Evolutionary conservation across 2,113 vertebrate species (phyloP), one percentile per base, ranked within the genome.

Genomic region (Glareola pratincola): DNA sequence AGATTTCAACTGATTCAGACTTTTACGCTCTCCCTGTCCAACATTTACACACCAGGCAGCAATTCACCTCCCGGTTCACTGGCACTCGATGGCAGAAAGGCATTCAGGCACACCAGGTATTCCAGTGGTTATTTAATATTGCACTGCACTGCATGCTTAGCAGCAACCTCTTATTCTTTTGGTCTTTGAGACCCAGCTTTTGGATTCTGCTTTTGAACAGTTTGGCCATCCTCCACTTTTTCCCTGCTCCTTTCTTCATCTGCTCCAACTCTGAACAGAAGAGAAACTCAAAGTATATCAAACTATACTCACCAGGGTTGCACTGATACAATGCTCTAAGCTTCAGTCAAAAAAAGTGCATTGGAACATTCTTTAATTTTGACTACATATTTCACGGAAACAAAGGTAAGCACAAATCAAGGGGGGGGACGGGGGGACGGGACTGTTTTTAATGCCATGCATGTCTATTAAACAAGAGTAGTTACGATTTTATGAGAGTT

Each of bases 241-340:
- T 7, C 20, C 8, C 43, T 64, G 27, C 3, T 69, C 53, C 36
- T 54, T 50, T 77, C 67, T 62, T 80, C 26, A 57, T 16, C 54
- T 77, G 41, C n/a, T 74, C 29, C 41, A 59, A 23, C 3, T 9
- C 24, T 74, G 32, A 78, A 79, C n/a, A 87, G 56, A 80, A 79
- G 12, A 79, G 7, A 51, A 67, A 41, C 41, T 41, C 41, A 12
- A 59, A 19, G 20, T 17, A 10, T 18, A 34, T 56, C n/a, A 67
- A 51, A 30, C 32, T 15, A 6, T 16, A 2, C 37, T 34, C 0
- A 1, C 11, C 32, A 50, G 24, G 29, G 18, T 5, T 63, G 32
- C 27, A 10, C 6, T 19, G 20, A 78, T 13, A 27, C 27, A 64
- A 43, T 27, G 20, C 23, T 74, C 36, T 20, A 41, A 64, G 39